A percentile compares a stretch with the other conserved stretches of the same genome.
These are phyloP conservation scores for Pseudomyrmex sp. DNA, from an alignment of 1,140 invertebrate species.

Conservation along the genomic window DNA sequence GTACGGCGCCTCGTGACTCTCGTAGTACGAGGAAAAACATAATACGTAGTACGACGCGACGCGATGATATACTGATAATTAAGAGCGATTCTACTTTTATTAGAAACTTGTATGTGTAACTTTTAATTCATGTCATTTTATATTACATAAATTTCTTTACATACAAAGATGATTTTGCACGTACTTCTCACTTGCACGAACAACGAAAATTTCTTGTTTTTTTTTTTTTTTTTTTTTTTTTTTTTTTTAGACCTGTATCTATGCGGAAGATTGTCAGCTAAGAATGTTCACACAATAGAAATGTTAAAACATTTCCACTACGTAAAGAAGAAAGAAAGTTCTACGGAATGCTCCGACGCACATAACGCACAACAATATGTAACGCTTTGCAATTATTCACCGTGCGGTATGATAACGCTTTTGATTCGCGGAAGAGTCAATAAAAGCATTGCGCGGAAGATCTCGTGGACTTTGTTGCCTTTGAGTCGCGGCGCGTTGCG, in stretches of 20 bases:
- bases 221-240: too few species aligned
- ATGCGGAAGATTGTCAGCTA: too few species aligned
- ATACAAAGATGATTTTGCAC: too few species aligned
- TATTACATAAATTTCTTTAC: too few species aligned
- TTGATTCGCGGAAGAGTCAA: constrained; percentile 50
- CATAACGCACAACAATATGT: constrained; percentile 31
- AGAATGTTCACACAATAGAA: too few species aligned
- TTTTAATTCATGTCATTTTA: too few species aligned
- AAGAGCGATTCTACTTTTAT: neutral
- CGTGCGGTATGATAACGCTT: constrained; percentile 38
- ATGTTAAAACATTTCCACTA: constrained; percentile 25
- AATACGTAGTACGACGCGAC: constrained; percentile 39
- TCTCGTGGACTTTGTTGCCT: constrained; percentile 45
- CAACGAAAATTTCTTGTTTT: too few species aligned
- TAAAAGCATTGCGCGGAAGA: constrained; percentile 15
- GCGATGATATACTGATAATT: constrained; percentile 16
- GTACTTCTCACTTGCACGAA: too few species aligned
- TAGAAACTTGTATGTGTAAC: too few species aligned
- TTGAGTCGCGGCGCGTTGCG: constrained; percentile 7
- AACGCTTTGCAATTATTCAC: constrained; percentile 46
- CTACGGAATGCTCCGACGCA: constrained; percentile 19
- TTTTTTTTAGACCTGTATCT: too few species aligned
- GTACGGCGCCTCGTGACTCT: constrained; percentile 40
- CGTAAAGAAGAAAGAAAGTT: neutral
- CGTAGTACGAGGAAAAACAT: neutral